phyloP scores from a whole-genome alignment of 2,797 vertebrate species.

The Lacerta bilineata region DNA sequence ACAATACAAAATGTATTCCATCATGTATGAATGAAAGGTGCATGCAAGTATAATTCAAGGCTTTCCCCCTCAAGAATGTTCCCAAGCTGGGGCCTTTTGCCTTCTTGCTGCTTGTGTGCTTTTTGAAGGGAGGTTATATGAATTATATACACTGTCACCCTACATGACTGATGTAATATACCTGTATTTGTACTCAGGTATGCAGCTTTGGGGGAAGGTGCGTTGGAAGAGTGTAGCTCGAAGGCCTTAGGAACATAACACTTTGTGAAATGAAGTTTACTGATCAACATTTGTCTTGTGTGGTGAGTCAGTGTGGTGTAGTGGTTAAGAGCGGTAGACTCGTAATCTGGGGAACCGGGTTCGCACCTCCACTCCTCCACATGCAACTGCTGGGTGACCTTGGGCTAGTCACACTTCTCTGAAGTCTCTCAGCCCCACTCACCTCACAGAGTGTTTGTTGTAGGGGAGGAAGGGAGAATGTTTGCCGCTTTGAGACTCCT shows the following conservation, averaged over 20 bases:
- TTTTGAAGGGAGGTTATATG: background rate
- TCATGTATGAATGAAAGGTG: background rate
- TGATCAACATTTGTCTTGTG: background rate
- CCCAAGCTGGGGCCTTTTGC: background rate
- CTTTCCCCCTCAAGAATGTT: background rate
- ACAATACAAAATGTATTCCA: background rate
- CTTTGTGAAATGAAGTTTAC: background rate
- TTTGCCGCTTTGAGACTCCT: too few relatives aligned
- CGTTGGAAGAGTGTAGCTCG: background rate
- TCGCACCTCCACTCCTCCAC: too few relatives aligned
- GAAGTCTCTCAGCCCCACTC: too few relatives aligned
- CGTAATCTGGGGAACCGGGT: too few relatives aligned
- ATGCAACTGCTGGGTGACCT: too few relatives aligned
- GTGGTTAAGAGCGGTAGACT: too few relatives aligned
- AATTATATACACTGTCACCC: background rate
- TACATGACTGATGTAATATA: background rate
- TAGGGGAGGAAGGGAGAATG: too few relatives aligned
- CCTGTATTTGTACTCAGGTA: constrained; percentile 11
- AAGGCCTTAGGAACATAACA: background rate
- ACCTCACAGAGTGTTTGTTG: too few relatives aligned
- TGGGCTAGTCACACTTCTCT: too few relatives aligned
- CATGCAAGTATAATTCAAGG: background rate
- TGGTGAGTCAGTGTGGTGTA: too few relatives aligned
- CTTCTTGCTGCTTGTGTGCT: background rate
- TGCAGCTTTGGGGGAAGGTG: background rate